Evolutionary conservation across 1,140 invertebrate species (phyloP).

Genomic region (Linepithema humile): DNA sequence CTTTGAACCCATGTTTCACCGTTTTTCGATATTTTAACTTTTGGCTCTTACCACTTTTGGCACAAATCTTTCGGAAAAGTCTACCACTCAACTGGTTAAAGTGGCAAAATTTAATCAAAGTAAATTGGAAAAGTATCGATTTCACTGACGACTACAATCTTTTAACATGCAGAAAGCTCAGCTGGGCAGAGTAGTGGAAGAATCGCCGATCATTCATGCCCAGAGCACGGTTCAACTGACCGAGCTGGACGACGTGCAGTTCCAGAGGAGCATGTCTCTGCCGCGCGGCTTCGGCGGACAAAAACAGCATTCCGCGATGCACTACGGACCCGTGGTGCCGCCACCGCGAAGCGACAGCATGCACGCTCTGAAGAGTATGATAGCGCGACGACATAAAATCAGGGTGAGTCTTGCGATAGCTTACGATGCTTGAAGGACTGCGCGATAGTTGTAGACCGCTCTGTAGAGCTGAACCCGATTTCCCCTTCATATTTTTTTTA

Average conservation of each 20-base stretch:
- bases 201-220: constrained; percentile 75
- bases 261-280: constrained; percentile 82
- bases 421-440: not conserved
- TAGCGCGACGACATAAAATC: constrained; percentile 79
- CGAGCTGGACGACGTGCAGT: constrained; percentile 78
- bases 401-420: constrained; percentile 71
- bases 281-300: constrained; percentile 83
- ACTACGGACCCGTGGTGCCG: constrained; percentile 79
- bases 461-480: not conserved
- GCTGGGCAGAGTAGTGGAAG: constrained; percentile 78
- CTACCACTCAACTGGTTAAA: no score
- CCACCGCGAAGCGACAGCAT: constrained; percentile 83
- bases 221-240: constrained; percentile 78
- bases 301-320: constrained; percentile 68
- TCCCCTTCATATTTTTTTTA: not conserved
- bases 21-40: no score
- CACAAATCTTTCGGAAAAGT: no score
- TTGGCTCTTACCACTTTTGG: no score
- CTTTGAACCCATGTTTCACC: no score
- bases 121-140: not conserved
- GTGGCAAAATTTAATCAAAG: not conserved
- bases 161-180: constrained; percentile 73
- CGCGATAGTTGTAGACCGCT: not conserved
- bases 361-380: constrained; percentile 81
- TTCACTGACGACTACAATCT: constrained; percentile 27